Evolutionary conservation across 2,888 invertebrate genomes (phyloP).

Genomic region (Leucozona laternaria): DNA sequence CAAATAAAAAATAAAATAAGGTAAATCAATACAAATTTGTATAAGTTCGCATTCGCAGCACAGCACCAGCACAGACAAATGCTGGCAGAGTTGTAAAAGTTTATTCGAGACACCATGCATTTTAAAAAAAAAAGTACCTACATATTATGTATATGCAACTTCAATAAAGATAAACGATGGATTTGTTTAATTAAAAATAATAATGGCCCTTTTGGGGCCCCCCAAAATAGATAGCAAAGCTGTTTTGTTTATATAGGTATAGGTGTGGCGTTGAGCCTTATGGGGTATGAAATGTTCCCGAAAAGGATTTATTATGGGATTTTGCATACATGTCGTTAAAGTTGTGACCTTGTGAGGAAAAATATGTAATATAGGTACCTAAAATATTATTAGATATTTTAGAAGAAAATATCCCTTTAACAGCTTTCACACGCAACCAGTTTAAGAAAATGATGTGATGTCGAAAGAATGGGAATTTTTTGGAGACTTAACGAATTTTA

Average conservation of each 20-base stretch:
- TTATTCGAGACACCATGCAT: conserved; percentile 13
- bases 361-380: not conserved
- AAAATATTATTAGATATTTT: not conserved
- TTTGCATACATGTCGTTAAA: conserved; percentile 2
- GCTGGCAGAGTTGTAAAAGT: conserved; percentile 24
- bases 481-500: no score
- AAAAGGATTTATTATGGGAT: not conserved
- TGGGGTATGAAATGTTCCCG: not conserved
- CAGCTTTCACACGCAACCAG: not conserved
- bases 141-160: not conserved
- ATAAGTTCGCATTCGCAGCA: no score
- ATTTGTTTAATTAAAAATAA: conserved; percentile 34
- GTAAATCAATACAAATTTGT: conserved; percentile 29
- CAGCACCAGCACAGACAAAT: conserved; percentile 5
- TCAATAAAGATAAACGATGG: conserved; percentile 26
- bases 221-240: not conserved
- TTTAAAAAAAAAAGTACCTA: not conserved
- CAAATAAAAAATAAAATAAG: conserved; percentile 20
- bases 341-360: not conserved
- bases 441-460: not conserved
- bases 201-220: conserved; percentile 1
- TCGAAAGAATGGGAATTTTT: not conserved
- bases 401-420: not conserved
- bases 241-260: conserved; percentile 2
- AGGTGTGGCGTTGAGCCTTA: not conserved